A percentile compares a stretch with the other conserved stretches of the same genome.
Conservation (phyloP, 1,140 invertebrate genomes). For the Drosophila rhopaloa region DNA sequence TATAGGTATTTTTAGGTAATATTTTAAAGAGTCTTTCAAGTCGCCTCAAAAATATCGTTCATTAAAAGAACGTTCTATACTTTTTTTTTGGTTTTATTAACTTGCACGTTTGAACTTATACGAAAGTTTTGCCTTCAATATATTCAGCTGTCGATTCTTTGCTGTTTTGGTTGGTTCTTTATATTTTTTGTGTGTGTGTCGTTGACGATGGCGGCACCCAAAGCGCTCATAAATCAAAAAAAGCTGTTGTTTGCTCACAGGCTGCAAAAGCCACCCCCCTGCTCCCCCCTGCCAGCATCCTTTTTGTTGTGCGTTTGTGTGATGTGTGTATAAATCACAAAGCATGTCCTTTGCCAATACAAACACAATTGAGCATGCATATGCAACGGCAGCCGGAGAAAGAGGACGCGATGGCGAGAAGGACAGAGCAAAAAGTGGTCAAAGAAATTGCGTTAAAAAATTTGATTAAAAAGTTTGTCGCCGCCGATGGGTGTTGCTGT, state of each 20-base stretch:
- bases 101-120: conserved; percentile 58
- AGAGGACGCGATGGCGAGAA: conserved; percentile 5
- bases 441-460: conserved; percentile 76
- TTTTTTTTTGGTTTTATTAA: conserved; percentile 41
- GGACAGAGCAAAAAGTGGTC: conserved; percentile 51
- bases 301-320: conserved; percentile 49
- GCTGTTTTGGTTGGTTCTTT: conserved; percentile 37
- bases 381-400: conserved; percentile 63
- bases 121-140: conserved; percentile 63
- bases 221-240: conserved; percentile 83
- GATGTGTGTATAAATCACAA: conserved; percentile 82
- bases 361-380: conserved; percentile 83
- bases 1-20: too few relatives aligned
- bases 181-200: conserved; percentile 39
- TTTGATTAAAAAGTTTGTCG: conserved; percentile 84
- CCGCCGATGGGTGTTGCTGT: conserved; percentile 45
- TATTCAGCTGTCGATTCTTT: conserved; percentile 50
- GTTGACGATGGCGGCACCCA: conserved; percentile 61
- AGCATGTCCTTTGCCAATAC: conserved; percentile 83
- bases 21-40: neutral
- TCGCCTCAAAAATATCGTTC: neutral
- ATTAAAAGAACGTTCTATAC: neutral
- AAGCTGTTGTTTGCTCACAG: conserved; percentile 63
- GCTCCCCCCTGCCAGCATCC: neutral
- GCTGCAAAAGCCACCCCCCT: conserved; percentile 16